phyloP scores from a whole-genome alignment of 2,888 invertebrate species.

The Aelia acuminata region DNA sequence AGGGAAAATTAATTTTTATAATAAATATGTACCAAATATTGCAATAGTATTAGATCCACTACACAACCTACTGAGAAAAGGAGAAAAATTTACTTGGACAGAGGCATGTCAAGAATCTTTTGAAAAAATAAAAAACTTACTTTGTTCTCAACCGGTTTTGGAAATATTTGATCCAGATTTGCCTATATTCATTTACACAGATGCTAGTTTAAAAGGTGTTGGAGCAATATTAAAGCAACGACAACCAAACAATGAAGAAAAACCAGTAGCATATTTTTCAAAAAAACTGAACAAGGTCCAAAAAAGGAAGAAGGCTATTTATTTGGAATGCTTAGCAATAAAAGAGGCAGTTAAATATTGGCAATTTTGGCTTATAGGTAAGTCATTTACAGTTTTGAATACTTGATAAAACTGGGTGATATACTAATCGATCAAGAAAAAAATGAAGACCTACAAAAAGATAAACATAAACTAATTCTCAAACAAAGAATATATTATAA shows the following conservation, averaged over 20 bases:
- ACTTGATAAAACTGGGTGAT: too few relatives aligned
- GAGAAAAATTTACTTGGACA: conserved; percentile 53
- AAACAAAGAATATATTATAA: not conserved
- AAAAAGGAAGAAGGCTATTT: too few relatives aligned
- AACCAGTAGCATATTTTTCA: too few relatives aligned
- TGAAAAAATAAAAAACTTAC: conserved; percentile 45
- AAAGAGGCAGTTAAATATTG: too few relatives aligned
- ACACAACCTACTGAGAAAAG: conserved; percentile 57
- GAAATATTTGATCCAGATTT: too few relatives aligned
- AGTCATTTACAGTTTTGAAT: conserved; percentile 67
- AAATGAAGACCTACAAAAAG: conserved; percentile 5
- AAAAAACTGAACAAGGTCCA: too few relatives aligned
- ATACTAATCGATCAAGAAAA: not conserved
- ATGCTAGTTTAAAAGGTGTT: too few relatives aligned
- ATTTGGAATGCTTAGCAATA: conserved; percentile 66
- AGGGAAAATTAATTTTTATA: too few relatives aligned
- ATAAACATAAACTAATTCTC: not conserved
- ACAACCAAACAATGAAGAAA: too few relatives aligned
- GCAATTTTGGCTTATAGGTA: conserved; percentile 66
- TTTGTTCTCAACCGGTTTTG: too few relatives aligned
- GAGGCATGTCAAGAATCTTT: conserved; percentile 54
- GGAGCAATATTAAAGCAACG: too few relatives aligned
- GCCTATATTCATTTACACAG: too few relatives aligned
- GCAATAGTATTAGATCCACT: conserved; percentile 3
- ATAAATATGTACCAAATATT: conserved; percentile 54